Conservation (phyloP, 2,888 invertebrate species). For the Strigamia crassipes region DNA sequence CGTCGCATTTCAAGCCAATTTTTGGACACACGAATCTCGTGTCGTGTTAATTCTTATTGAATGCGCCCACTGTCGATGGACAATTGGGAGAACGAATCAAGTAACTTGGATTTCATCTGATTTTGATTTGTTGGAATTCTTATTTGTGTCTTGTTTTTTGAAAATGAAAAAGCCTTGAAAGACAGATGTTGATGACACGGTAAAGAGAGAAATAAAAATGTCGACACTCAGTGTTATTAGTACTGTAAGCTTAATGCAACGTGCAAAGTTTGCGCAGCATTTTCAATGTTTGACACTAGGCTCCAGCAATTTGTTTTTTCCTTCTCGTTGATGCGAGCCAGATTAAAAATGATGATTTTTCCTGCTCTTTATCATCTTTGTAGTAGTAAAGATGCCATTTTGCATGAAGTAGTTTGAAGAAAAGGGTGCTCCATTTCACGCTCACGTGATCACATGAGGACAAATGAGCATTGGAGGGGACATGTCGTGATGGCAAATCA, state of each 20-base stretch:
- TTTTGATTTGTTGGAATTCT: neutral
- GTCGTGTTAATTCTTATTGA: too few relatives aligned
- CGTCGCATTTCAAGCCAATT: too few relatives aligned
- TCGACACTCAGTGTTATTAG: neutral
- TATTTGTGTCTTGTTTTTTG: neutral
- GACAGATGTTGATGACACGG: neutral
- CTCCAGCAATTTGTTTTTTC: neutral
- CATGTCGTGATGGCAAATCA: constrained; percentile 10
- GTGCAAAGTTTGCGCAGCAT: neutral
- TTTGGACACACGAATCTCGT: too few relatives aligned
- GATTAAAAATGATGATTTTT: neutral
- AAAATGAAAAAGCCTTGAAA: neutral
- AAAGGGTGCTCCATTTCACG: constrained; percentile 3
- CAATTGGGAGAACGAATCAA: too few relatives aligned
- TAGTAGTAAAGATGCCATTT: constrained; percentile 4
- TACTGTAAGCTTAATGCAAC: neutral
- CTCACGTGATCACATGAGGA: constrained; percentile 3
- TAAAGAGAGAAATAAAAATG: neutral
- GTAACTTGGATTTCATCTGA: too few relatives aligned
- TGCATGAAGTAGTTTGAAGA: neutral
- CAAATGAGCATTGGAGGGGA: constrained; percentile 3
- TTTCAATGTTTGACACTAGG: neutral
- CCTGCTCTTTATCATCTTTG: neutral
- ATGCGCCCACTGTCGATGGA: too few relatives aligned
- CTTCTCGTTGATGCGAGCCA: neutral